Conservation (phyloP, 2,797 vertebrate species). For the Danio choprae region DNA sequence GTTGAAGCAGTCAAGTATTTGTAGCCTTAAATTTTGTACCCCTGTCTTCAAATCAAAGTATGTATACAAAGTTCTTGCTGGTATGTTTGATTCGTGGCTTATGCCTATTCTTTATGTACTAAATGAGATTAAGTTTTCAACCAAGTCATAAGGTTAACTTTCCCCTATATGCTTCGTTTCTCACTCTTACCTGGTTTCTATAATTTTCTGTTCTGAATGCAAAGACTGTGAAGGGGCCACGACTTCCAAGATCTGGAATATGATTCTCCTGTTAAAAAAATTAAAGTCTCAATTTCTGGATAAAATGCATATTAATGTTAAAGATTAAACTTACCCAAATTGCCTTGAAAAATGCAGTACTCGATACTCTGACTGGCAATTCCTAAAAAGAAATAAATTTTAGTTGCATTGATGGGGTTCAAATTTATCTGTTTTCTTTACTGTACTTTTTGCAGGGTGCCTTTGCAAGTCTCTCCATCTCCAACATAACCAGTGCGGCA, state of each 20-base stretch:
- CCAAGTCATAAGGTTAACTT: no score
- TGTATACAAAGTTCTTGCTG: no score
- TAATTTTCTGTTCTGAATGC: slow-evolving; percentile 65
- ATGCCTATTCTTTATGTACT: no score
- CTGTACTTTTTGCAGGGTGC: slow-evolving; percentile 71
- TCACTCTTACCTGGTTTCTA: no score
- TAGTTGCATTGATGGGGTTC: not conserved
- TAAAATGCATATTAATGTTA: not conserved
- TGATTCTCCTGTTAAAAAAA: slow-evolving; percentile 60
- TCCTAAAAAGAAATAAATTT: slow-evolving; percentile 77
- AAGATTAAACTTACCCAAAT: slow-evolving; percentile 75
- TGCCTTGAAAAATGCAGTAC: slow-evolving; percentile 76
- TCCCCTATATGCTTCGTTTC: no score
- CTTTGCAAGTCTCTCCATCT: slow-evolving; percentile 85
- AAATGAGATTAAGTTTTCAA: no score
- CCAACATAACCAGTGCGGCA: slow-evolving; percentile 79
- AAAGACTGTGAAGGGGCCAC: slow-evolving; percentile 91
- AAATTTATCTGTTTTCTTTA: not conserved
- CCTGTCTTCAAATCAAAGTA: no score
- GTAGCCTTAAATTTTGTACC: no score
- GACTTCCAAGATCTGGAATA: slow-evolving; percentile 73
- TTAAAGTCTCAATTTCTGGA: not conserved
- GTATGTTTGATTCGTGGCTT: no score
- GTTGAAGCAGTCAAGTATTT: no score
- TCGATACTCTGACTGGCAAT: slow-evolving; percentile 63